Conservation (phyloP, 2,888 invertebrate species). For the Ectropis crepuscularia region DNA sequence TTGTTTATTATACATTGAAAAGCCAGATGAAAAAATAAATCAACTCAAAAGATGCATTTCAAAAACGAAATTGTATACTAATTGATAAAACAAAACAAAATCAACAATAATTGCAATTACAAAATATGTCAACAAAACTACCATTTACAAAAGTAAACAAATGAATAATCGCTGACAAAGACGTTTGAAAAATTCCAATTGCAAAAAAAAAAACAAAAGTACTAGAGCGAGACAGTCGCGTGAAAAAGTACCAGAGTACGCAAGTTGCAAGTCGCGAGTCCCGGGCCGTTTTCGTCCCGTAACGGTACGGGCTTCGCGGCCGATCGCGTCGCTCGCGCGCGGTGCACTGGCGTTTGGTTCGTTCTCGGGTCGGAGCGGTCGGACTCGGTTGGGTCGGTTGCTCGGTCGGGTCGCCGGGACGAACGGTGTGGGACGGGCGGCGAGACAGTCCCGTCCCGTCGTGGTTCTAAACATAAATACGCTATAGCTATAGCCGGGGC, state of each 20-base stretch:
- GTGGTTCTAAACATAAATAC: slow-evolving; percentile 13
- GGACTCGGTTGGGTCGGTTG: not conserved
- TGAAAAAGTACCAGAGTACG: slow-evolving; percentile 52
- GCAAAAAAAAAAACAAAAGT: slow-evolving; percentile 33
- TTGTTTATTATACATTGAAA: too few relatives aligned
- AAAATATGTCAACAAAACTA: not conserved
- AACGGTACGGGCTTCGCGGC: slow-evolving; percentile 48
- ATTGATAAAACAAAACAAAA: slow-evolving; percentile 11
- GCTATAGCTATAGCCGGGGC: slow-evolving; percentile 16
- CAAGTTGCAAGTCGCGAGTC: slow-evolving; percentile 34
- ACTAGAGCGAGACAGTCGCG: too few relatives aligned
- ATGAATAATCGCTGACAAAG: too few relatives aligned
- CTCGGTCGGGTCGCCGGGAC: too few relatives aligned
- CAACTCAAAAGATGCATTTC: not conserved
- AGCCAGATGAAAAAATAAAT: not conserved
- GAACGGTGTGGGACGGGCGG: not conserved
- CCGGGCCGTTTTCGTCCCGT: slow-evolving; percentile 49
- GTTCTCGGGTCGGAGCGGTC: slow-evolving; percentile 32
- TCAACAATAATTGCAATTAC: not conserved
- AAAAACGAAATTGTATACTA: not conserved
- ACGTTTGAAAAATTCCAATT: not conserved
- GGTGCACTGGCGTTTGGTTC: slow-evolving; percentile 66
- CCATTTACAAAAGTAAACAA: too few relatives aligned
- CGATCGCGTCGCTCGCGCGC: slow-evolving; percentile 79
- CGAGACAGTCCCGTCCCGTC: slow-evolving; percentile 27